These are phyloP conservation scores for Heliocidaris erythrogramma DNA, from an alignment of 35 echinoderm and acorn worm species.

Conservation along the genomic window DNA sequence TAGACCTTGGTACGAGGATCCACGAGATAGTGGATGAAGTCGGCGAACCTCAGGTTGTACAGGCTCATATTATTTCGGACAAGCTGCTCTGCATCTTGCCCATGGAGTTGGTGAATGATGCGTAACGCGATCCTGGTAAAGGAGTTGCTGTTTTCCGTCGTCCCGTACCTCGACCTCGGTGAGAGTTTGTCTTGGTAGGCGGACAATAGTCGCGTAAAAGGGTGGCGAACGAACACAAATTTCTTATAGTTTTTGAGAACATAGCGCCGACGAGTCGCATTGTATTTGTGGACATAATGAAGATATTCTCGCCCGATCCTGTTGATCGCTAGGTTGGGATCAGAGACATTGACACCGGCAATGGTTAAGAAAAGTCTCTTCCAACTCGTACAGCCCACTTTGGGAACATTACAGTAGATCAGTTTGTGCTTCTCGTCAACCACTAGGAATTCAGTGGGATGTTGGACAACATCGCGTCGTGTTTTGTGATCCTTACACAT, in stretches of 20 bases:
- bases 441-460: conserved; percentile 29
- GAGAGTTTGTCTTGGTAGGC: conserved; percentile 67
- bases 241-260: conserved; percentile 59
- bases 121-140: neutral
- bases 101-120: conserved; percentile 8
- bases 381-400: conserved; percentile 70
- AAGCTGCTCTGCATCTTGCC: neutral
- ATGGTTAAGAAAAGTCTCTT: conserved; percentile 55
- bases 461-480: neutral
- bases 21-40: conserved; percentile 55
- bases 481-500: neutral
- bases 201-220: conserved; percentile 64
- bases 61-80: neutral
- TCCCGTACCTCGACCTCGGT: neutral
- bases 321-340: neutral
- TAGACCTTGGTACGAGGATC: neutral
- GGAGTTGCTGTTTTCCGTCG: neutral
- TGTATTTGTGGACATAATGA: neutral
- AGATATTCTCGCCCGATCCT: neutral
- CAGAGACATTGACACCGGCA: conserved; percentile 6
- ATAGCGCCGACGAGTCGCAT: conserved; percentile 16
- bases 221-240: conserved; percentile 74
- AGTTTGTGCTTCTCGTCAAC: conserved; percentile 62
- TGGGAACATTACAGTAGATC: conserved; percentile 70
- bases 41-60: conserved; percentile 59